Base-by-base conservation (phyloP, 2,888 invertebrate species). In the Megaustenia siamemsis region DNA sequence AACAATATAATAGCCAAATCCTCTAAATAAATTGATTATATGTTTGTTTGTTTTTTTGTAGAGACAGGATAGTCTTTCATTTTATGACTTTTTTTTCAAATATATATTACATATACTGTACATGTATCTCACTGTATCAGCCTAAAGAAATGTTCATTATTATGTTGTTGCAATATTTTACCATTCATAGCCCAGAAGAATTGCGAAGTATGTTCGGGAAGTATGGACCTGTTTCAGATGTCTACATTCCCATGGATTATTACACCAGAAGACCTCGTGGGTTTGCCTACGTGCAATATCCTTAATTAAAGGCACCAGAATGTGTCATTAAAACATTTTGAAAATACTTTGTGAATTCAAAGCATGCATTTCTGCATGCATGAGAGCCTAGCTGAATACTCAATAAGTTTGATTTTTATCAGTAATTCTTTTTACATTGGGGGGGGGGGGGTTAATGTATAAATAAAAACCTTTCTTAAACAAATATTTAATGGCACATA, bases 251-350 rank as follows among this genome's bases (percentile, higher is more conserved):
- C 56, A 87, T 94, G 86, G 95, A 95, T 90, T 95, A 94, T 91
- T 94, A 94, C 91, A 94, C 94, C 32, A 89, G 93, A 79, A 88
- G 92, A 82, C 92, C 94, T 43, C 89, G 95, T 86, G 95, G 95
- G 73, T 95, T 95, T 93, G 94, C 95, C 40, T 95, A 95, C 89
- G 93, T 95, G 81, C 94, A 95, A 94, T 95, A 95, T 95, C 94
- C 95, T 95, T 95, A 83, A 43, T 71, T 71, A 43, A 12, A 0
- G 10, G 18, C 43, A 43, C n/a, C 43, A 71, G 28, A 12, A 40
- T 43, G n/a, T 71, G 35, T 32, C 12, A 15, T 63, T 63, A 2
- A 63, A 32, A 63, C 32, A 32, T 32, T 10, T 63, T 32, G 32
- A 63, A 63, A 63, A 53, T 53, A 53, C 53, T 10, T 18, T 24